Percentiles rank a stretch among this genome's conserved stretches.
Evolutionary conservation across 2,797 vertebrate genomes (phyloP).

Genomic region (Peromyscus nudipes): DNA sequence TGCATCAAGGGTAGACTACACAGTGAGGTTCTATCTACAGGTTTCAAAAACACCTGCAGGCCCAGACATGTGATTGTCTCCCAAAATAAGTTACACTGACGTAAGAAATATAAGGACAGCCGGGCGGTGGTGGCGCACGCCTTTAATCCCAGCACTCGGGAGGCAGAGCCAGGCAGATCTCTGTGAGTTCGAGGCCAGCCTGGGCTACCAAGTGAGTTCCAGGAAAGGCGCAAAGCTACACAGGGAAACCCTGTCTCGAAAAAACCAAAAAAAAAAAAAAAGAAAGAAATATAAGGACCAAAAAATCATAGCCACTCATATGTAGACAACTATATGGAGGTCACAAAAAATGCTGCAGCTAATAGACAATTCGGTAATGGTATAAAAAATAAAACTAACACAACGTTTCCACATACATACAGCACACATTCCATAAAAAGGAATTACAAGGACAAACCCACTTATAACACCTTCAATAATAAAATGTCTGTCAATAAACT

Average conservation of each 20-base stretch:
- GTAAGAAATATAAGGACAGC: background rate
- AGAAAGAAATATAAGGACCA: too few relatives aligned
- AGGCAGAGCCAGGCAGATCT: too few relatives aligned
- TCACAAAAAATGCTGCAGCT: background rate
- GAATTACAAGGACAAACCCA: background rate
- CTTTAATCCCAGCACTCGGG: too few relatives aligned
- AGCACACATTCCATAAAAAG: background rate
- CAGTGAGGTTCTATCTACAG: too few relatives aligned
- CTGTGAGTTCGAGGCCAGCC: too few relatives aligned
- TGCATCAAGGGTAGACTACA: background rate
- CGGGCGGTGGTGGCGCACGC: too few relatives aligned
- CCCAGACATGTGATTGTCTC: background rate
- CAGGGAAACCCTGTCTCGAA: too few relatives aligned
- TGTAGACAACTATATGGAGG: background rate
- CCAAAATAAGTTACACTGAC: background rate
- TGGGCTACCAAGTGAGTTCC: too few relatives aligned
- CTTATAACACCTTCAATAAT: background rate
- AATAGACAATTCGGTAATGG: background rate
- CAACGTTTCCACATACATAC: background rate
- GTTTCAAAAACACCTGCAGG: background rate
- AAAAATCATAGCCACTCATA: background rate
- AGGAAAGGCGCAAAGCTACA: too few relatives aligned
- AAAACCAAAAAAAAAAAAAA: too few relatives aligned
- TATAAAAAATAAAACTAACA: background rate
- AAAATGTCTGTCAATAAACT: background rate